A percentile compares a stretch with the other conserved stretches of the same genome.
Conservation (phyloP, 2,888 invertebrate species). For the Lordiphosa andalusiaca region DNA sequence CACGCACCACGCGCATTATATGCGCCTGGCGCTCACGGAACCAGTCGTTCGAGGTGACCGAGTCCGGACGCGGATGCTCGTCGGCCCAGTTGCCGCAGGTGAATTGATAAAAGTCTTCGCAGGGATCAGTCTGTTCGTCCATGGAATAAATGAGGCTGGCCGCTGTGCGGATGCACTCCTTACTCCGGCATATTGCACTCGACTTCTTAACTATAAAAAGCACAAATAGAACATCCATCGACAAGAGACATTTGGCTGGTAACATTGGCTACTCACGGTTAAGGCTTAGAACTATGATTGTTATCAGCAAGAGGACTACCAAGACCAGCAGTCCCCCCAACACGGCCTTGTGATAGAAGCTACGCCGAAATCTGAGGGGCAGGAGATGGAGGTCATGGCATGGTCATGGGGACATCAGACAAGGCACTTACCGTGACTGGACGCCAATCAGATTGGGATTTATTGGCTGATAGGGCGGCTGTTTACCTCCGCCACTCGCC, state of each 20-base stretch:
- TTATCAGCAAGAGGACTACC: constrained; percentile 82
- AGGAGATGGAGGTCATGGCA: not conserved
- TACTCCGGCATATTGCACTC: constrained; percentile 82
- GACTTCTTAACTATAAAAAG: constrained; percentile 59
- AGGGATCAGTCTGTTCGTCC: constrained; percentile 87
- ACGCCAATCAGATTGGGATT: constrained; percentile 76
- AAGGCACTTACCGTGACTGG: constrained; percentile 78
- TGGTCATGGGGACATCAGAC: constrained; percentile 33
- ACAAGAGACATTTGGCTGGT: not conserved
- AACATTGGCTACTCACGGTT: constrained; percentile 81
- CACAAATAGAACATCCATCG: not conserved
- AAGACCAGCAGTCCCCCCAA: constrained; percentile 81
- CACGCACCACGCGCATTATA: constrained; percentile 84
- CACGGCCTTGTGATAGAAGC: constrained; percentile 83
- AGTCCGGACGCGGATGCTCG: constrained; percentile 88
- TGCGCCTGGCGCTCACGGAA: constrained; percentile 85
- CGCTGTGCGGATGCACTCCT: constrained; percentile 87
- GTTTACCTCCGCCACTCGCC: constrained; percentile 30
- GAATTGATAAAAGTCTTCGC: constrained; percentile 90
- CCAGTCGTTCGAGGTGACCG: constrained; percentile 87
- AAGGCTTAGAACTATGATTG: constrained; percentile 82
- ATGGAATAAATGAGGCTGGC: constrained; percentile 88
- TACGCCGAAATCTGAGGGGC: constrained; percentile 83
- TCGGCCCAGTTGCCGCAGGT: constrained; percentile 88
- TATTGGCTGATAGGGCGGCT: constrained; percentile 40